Percentiles rank a stretch among this genome's conserved stretches.
These are phyloP conservation scores for Bombus waltoni DNA, from an alignment of 1,140 invertebrate genomes.

Conservation along the genomic window DNA sequence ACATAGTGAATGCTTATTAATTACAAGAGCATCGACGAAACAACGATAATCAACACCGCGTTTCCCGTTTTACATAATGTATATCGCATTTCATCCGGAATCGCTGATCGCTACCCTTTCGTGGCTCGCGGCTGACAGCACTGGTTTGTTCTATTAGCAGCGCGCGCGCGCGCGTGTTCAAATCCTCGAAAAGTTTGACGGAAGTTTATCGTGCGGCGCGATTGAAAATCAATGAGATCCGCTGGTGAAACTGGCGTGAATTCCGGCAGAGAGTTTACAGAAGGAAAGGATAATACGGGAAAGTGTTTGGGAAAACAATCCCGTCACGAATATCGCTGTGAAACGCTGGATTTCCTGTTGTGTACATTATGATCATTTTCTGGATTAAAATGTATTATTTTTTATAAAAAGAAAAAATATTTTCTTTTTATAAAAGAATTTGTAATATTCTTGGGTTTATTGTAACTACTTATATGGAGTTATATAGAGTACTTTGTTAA, in stretches of 20 bases:
- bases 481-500: too few species aligned
- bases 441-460: too few species aligned
- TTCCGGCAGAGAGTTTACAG: not conserved
- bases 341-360: not conserved
- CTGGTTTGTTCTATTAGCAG: not conserved
- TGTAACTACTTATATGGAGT: too few species aligned
- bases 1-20: not conserved
- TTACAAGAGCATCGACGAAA: not conserved
- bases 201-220: conserved; percentile 13
- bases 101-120: conserved; percentile 7
- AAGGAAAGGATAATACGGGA: not conserved
- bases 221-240: conserved; percentile 37
- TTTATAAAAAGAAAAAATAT: too few species aligned
- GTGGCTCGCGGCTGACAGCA: conserved; percentile 2
- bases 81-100: not conserved
- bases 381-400: too few species aligned
- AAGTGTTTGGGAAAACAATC: conserved; percentile 4
- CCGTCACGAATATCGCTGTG: not conserved
- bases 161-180: not conserved
- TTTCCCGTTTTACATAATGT: not conserved
- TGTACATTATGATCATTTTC: not conserved
- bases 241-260: conserved; percentile 2
- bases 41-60: not conserved
- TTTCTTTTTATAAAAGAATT: too few species aligned
- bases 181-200: not conserved